Percentiles rank a stretch among this genome's conserved stretches.
These are phyloP conservation scores for Lepisosteus osseus DNA, from an alignment of 2,113 vertebrate genomes.

Conservation along the genomic window DNA sequence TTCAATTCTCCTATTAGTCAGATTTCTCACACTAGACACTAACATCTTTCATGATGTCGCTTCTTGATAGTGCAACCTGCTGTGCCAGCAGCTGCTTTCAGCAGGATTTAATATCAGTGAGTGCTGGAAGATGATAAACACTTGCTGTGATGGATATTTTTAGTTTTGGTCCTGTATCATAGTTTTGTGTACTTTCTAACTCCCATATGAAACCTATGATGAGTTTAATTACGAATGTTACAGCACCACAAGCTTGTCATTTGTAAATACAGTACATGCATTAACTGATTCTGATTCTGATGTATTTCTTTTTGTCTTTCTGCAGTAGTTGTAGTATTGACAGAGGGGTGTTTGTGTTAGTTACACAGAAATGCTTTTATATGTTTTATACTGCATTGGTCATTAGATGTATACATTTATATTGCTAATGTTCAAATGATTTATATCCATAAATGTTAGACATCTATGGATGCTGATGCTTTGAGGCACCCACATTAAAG, in stretches of 20 bases:
- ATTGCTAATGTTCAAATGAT: too few relatives aligned
- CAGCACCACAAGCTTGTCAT: slow-evolving; percentile 23
- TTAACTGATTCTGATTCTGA: slow-evolving; percentile 24
- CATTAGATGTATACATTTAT: too few relatives aligned
- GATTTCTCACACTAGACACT: slow-evolving; percentile 41
- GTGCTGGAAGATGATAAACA: slow-evolving; percentile 42
- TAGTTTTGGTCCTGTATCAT: slow-evolving; percentile 38
- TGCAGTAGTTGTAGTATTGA: too few relatives aligned
- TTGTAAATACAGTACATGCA: slow-evolving; percentile 30
- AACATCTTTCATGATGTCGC: slow-evolving; percentile 35
- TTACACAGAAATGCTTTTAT: too few relatives aligned
- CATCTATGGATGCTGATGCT: too few relatives aligned
- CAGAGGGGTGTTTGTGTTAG: too few relatives aligned
- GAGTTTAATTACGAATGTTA: slow-evolving; percentile 40
- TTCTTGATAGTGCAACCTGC: slow-evolving; percentile 35
- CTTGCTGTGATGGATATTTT: slow-evolving; percentile 47
- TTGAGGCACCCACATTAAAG: too few relatives aligned
- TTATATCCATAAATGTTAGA: too few relatives aligned
- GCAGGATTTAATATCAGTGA: slow-evolving; percentile 43
- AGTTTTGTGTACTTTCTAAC: slow-evolving; percentile 28
- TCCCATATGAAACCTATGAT: slow-evolving; percentile 31
- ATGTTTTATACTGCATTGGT: too few relatives aligned
- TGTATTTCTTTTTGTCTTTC: neutral
- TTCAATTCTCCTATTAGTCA: slow-evolving; percentile 27
- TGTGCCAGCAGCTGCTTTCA: slow-evolving; percentile 55